phyloP scores from a whole-genome alignment of 1,140 invertebrate species.

The Drosophila hydei region DNA sequence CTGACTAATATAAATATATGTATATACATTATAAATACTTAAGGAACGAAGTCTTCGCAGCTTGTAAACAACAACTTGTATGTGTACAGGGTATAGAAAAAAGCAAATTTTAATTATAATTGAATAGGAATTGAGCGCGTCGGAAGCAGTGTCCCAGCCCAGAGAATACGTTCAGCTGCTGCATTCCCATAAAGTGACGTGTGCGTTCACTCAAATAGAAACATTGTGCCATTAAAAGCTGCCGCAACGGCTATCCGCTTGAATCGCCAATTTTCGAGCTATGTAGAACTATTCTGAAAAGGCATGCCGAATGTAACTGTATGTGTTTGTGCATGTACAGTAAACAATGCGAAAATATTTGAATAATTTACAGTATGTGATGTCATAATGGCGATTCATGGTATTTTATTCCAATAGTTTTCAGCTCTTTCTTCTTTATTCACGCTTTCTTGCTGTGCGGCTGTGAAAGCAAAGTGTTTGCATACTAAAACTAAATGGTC shows the following conservation, averaged over 20 bases:
- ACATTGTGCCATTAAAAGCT: slow-evolving; percentile 61
- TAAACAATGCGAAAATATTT: slow-evolving; percentile 62
- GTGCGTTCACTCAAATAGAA: slow-evolving; percentile 71
- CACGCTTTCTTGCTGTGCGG: slow-evolving; percentile 55
- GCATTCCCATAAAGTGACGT: slow-evolving; percentile 74
- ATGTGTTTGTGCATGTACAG: slow-evolving; percentile 35
- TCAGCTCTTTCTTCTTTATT: slow-evolving; percentile 41
- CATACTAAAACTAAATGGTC: slow-evolving; percentile 26
- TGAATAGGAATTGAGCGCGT: slow-evolving; percentile 56
- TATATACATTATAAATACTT: background rate
- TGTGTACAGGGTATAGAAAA: slow-evolving; percentile 2
- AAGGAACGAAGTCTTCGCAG: background rate
- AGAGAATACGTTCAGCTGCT: slow-evolving; percentile 10
- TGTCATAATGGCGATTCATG: slow-evolving; percentile 59
- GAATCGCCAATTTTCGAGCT: slow-evolving; percentile 29
- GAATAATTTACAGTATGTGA: slow-evolving; percentile 77
- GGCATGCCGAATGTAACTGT: slow-evolving; percentile 29
- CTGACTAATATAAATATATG: slow-evolving; percentile 3
- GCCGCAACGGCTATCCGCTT: slow-evolving; percentile 31
- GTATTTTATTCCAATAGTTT: slow-evolving; percentile 44
- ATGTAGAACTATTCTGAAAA: slow-evolving; percentile 42
- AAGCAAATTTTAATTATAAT: slow-evolving; percentile 45
- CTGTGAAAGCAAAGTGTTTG: slow-evolving; percentile 30
- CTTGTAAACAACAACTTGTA: background rate
- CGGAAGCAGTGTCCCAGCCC: slow-evolving; percentile 19